Percentiles rank a stretch among this genome's conserved stretches.
phyloP scores from a whole-genome alignment of 2,113 vertebrate species.

The Ammospiza nelsoni region DNA sequence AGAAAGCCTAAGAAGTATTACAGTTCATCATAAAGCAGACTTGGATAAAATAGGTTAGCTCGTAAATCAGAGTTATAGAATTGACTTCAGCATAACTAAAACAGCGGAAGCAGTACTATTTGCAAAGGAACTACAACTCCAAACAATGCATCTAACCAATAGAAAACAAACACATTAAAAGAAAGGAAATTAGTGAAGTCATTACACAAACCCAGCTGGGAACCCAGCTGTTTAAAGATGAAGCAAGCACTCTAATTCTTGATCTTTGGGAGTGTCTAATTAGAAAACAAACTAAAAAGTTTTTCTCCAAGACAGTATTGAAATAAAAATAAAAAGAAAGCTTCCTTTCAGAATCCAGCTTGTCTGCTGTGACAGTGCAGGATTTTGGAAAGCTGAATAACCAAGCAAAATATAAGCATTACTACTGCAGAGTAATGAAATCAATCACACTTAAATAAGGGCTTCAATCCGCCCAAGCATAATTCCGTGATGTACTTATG shows the following conservation, averaged over 20 bases:
- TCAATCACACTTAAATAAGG: constrained; percentile 33
- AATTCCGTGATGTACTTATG: background rate
- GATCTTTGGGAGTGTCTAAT: constrained; percentile 73
- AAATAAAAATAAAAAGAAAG: constrained; percentile 42
- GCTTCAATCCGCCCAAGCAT: background rate
- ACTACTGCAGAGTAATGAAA: background rate
- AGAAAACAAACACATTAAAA: constrained; percentile 77
- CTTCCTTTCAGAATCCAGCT: constrained; percentile 15
- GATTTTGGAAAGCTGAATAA: constrained; percentile 28
- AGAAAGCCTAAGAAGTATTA: background rate
- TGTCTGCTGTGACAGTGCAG: background rate
- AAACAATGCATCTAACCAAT: constrained; percentile 66
- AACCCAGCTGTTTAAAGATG: constrained; percentile 74
- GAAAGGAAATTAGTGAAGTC: constrained; percentile 79
- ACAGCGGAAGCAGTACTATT: constrained; percentile 56
- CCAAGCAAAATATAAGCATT: constrained; percentile 22
- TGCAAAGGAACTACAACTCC: constrained; percentile 69
- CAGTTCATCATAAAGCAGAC: constrained; percentile 36
- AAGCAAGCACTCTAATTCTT: constrained; percentile 64
- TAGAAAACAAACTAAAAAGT: constrained; percentile 67
- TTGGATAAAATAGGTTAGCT: constrained; percentile 49
- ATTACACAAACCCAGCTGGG: constrained; percentile 74
- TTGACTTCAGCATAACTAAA: constrained; percentile 53
- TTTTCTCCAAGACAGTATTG: constrained; percentile 42
- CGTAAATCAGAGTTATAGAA: constrained; percentile 58